phyloP scores from a whole-genome alignment of 2,888 invertebrate species.

The Gastracanthus pulcherrimus region DNA sequence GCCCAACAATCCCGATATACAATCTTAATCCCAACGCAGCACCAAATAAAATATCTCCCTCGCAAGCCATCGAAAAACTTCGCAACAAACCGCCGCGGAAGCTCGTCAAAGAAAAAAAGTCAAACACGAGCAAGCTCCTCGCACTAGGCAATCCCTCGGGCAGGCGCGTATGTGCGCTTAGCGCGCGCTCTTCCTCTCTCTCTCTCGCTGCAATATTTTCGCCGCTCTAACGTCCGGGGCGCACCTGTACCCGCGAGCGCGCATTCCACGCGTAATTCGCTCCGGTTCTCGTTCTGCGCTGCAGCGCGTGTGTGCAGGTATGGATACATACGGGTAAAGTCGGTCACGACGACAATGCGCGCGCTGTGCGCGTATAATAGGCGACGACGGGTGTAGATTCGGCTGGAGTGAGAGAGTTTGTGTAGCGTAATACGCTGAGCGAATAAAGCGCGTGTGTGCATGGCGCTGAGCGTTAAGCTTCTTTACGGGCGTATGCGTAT shows the following conservation, averaged over 20 bases:
- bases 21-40: not conserved
- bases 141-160: not conserved
- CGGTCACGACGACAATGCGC: not conserved
- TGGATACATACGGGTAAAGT: too few species aligned
- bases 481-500: not conserved
- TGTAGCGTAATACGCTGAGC: not conserved
- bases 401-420: not conserved
- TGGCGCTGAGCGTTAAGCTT: too few species aligned
- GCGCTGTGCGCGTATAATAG: not conserved
- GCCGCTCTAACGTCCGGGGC: conserved; percentile 12
- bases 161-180: not conserved
- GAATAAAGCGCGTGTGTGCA: not conserved
- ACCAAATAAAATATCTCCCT: too few species aligned
- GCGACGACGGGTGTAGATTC: not conserved
- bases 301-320: too few species aligned
- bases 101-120: not conserved
- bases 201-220: not conserved
- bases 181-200: not conserved
- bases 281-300: not conserved
- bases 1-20: too few species aligned
- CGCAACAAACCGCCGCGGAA: not conserved
- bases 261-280: conserved; percentile 5
- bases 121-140: not conserved
- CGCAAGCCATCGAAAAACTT: not conserved
- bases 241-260: conserved; percentile 20